Evolutionary conservation across 2,797 vertebrate genomes (phyloP).

Genomic region (Macropodus opercularis): DNA sequence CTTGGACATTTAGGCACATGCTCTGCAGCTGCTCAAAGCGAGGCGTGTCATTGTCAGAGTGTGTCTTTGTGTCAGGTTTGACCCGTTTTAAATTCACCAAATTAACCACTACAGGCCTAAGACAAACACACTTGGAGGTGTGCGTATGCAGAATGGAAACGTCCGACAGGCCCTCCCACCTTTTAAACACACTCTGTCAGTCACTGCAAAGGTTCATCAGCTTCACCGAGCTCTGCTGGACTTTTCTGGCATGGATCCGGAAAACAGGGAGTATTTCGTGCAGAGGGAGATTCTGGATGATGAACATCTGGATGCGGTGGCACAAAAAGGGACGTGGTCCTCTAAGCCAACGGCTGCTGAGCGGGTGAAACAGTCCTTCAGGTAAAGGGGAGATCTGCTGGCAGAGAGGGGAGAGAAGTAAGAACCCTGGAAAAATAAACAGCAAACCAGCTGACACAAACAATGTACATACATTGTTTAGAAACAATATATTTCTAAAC

Average conservation of each 20-base stretch:
- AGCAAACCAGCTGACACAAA: too few species aligned
- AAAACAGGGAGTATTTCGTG: constrained; percentile 63
- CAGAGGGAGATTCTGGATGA: constrained; percentile 81
- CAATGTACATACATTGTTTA: too few species aligned
- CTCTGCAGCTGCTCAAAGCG: background rate
- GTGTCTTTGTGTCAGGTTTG: too few species aligned
- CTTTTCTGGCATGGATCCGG: constrained; percentile 26
- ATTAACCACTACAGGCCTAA: constrained; percentile 10
- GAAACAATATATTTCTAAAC: too few species aligned
- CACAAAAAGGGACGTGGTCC: constrained; percentile 64
- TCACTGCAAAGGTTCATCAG: background rate
- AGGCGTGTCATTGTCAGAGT: too few species aligned
- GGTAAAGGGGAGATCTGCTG: constrained; percentile 62
- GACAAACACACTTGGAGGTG: constrained; percentile 14
- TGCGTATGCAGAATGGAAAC: constrained; percentile 20
- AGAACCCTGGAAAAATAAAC: background rate
- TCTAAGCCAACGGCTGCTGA: constrained; percentile 50
- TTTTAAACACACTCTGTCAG: too few species aligned
- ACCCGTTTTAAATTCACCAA: too few species aligned
- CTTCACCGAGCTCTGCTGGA: background rate
- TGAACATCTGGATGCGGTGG: constrained; percentile 83
- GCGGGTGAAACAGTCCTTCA: constrained; percentile 61
- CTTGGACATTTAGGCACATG: background rate
- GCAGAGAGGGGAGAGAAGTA: background rate
- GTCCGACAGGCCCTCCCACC: constrained; percentile 57